These are phyloP conservation scores for Octopus sinensis DNA, from an alignment of 1,140 invertebrate genomes.

Conservation along the genomic window DNA sequence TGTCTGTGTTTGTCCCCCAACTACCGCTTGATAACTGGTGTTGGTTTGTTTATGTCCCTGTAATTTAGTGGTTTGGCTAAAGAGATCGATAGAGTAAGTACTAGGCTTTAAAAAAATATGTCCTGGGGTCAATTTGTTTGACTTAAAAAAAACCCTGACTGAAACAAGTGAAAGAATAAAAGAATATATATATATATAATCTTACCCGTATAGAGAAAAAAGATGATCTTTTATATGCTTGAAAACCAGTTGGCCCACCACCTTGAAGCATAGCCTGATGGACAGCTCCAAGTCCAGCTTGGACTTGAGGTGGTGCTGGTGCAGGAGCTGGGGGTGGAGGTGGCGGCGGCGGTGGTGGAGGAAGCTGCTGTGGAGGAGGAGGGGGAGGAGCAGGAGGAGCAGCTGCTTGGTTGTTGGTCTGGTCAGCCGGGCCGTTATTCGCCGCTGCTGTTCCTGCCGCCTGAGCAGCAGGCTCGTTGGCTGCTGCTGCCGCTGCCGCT, in stretches of 20 bases:
- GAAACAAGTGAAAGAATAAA: too few species aligned
- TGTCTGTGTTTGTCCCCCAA: too few species aligned
- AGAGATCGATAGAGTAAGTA: too few species aligned
- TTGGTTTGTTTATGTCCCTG: too few species aligned
- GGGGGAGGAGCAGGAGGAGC: constrained; percentile 27
- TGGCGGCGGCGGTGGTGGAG: constrained; percentile 1
- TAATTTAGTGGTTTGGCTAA: too few species aligned
- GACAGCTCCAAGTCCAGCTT: constrained; percentile 57
- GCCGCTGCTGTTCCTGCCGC: not conserved
- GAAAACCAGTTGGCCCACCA: constrained; percentile 67
- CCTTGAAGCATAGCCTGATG: constrained; percentile 62
- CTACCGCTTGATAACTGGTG: too few species aligned
- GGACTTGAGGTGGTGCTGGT: constrained; percentile 28
- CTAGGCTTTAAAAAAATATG: too few species aligned
- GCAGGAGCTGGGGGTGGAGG: constrained; percentile 24
- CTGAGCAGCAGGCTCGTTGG: not conserved
- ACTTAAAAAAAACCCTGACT: too few species aligned
- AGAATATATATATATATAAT: too few species aligned
- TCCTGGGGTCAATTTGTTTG: too few species aligned
- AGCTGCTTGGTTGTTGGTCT: not conserved
- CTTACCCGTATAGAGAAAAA: not conserved
- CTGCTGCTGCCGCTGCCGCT: not conserved
- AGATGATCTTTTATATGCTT: constrained; percentile 75
- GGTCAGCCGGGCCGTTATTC: not conserved
- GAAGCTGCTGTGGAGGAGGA: not conserved